Evolutionary conservation across 2,797 vertebrate genomes (phyloP).

Genomic region (Huso huso): DNA sequence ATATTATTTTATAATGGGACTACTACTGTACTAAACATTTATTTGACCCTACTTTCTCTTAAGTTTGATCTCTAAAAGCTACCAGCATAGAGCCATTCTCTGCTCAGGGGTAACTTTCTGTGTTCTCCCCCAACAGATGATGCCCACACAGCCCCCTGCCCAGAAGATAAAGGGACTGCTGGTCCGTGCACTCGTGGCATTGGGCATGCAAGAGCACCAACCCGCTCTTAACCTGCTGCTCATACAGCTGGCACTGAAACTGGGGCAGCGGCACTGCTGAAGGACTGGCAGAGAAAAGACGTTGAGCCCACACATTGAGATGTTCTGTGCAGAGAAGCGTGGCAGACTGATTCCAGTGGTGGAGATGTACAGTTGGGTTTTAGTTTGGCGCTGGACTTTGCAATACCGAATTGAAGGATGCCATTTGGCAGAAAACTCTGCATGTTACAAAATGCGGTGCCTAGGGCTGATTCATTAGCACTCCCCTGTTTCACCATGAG

Average conservation of each 20-base stretch:
- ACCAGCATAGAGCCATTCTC: neutral
- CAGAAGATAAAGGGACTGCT: conserved; percentile 64
- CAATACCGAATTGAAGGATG: too few relatives aligned
- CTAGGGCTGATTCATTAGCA: too few relatives aligned
- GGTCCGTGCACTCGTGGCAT: conserved; percentile 63
- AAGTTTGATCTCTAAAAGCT: too few relatives aligned
- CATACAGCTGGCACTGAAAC: conserved; percentile 19
- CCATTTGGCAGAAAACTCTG: too few relatives aligned
- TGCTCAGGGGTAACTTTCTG: neutral
- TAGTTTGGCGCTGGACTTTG: too few relatives aligned
- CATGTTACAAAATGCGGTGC: too few relatives aligned
- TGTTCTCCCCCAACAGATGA: conserved; percentile 54
- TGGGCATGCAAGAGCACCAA: conserved; percentile 67
- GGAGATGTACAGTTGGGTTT: too few relatives aligned
- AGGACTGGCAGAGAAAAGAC: neutral
- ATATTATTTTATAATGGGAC: too few relatives aligned
- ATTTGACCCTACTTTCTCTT: neutral
- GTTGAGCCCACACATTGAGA: too few relatives aligned
- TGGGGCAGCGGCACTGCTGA: conserved; percentile 42
- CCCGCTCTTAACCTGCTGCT: conserved; percentile 64
- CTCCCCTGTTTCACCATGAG: too few relatives aligned
- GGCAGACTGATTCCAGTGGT: too few relatives aligned
- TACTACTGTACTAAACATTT: neutral
- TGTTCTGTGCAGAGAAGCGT: too few relatives aligned
- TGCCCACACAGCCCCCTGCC: conserved; percentile 69